phyloP scores from a whole-genome alignment of 2,797 vertebrate genomes.

The Lycodopsis pacificus region DNA sequence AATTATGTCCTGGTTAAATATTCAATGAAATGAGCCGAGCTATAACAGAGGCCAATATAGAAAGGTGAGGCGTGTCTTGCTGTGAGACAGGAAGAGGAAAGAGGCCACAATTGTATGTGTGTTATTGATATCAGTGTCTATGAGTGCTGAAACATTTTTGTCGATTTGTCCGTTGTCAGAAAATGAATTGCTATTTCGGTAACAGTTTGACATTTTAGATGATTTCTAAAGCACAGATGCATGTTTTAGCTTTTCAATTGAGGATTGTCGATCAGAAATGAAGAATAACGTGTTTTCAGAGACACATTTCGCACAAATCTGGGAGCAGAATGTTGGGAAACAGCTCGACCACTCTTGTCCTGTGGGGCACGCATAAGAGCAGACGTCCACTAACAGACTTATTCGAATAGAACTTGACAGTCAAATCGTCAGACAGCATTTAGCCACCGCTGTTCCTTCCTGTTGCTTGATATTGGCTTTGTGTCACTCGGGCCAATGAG shows the following conservation, averaged over 20 bases:
- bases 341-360: not conserved
- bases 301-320: not conserved
- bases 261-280: not conserved
- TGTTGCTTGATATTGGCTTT: not conserved
- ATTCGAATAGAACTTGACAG: slow-evolving; percentile 20
- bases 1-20: slow-evolving; percentile 35
- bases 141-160: not conserved
- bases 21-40: not conserved
- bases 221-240: not conserved
- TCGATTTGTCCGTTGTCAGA: not conserved
- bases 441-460: slow-evolving; percentile 14
- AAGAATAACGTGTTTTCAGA: not conserved
- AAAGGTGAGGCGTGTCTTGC: not conserved
- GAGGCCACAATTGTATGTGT: not conserved
- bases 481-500: not conserved
- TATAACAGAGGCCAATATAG: slow-evolving; percentile 18
- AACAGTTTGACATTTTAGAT: not conserved
- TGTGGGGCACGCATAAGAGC: no score
- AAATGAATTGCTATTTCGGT: not conserved
- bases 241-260: not conserved
- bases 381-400: not conserved
- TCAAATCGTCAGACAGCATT: slow-evolving; percentile 13
- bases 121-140: slow-evolving; percentile 8
- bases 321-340: not conserved
- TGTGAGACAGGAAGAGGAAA: not conserved